Evolutionary conservation across 2,888 invertebrate genomes (phyloP), one percentile per base, ranked within the genome.

Genomic region (Xanthorhoe spadicearia): DNA sequence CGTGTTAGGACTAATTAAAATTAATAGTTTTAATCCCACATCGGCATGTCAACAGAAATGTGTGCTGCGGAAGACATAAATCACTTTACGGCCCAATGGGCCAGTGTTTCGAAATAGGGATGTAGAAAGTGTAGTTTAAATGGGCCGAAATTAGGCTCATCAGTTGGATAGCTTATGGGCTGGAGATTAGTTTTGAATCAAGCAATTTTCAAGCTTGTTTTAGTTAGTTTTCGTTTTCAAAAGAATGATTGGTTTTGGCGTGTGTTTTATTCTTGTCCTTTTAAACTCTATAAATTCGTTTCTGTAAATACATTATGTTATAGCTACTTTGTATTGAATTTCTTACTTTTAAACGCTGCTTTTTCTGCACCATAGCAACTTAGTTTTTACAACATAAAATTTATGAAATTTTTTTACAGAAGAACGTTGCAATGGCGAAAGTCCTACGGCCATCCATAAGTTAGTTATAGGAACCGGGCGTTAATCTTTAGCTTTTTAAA

Each of bases 41-140:
- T 75, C 66, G 68, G 59, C 64, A 52, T 78, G 81, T 82, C 82
- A 84, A 83, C 85, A 81, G 71, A 74, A 77, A 71, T 72, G 71
- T 73, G 73, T 68, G 77, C 74, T 70, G 68, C 70, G 80, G 88
- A 84, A 89, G 81, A 75, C 82, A 89, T 90, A 86, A 86, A 88
- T 90, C 88, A 89, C 49, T 50, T 61, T 48, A 17, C 32, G 46
- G 32, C 48, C 78, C 77, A 75, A 71, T 76, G 50, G 32, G 38
- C 78, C 77, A 75, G 71, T 76, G 53, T 54, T 32, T 56, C 51
- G 56, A 61, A 64, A 54, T 61, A 63, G 62, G 63, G 67, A 63
- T 63, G 18, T 60, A 19, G 54, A 59, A 64, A 54, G 49, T 54
- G 23, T 28, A 61, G 50, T 61, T 53, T 46, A 19, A 51, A 50